Evolutionary conservation across 2,888 invertebrate genomes (phyloP), one percentile per base, ranked within the genome.

Genomic region (Polydesmus complanatus): DNA sequence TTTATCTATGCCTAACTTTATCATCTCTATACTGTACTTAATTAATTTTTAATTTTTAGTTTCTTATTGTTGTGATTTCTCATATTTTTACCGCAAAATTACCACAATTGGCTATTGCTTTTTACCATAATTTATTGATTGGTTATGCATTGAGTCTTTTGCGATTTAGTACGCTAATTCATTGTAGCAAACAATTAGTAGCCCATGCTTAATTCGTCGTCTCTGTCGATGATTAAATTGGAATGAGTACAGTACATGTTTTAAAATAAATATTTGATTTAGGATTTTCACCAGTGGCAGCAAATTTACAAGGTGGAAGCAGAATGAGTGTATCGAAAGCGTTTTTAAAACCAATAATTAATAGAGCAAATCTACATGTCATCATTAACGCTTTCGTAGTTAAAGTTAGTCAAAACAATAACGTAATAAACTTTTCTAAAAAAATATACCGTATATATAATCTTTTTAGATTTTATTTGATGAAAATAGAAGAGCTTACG

Each of bases 341-440:
- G 0, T 83, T 81, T 68, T 68, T 84, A 11, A 76, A 78, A 61
- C 78, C 79, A 0, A 72, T 78, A 54, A 76, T 76, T 64, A 70
- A 71, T 21, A 77, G 81, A 27, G 69, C 70, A 3, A 83, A 83
- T 69, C 72, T 83, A 27, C 79, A 77, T 11, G 75, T 83, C 5
- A 74, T 79, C 61, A 78, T 80, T 50, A 73, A 75, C 63, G 77
- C 79, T 0, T 73, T 77, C 27, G 83, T 77, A 0, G 80, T 79
- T 0, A 78, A 77, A 37, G 62, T 62, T 1, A 53, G 50, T 59
- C n/a, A n/a, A n/a, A n/a, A n/a, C n/a, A n/a, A n/a, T n/a, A n/a
- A n/a, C n/a, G n/a, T n/a, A n/a, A n/a, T n/a, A n/a, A n/a, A n/a
- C n/a, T n/a, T n/a, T n/a, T n/a, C n/a, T n/a, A n/a, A n/a, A n/a